Conservation (phyloP, 2,888 invertebrate species). For the Dioctria linearis region DNA sequence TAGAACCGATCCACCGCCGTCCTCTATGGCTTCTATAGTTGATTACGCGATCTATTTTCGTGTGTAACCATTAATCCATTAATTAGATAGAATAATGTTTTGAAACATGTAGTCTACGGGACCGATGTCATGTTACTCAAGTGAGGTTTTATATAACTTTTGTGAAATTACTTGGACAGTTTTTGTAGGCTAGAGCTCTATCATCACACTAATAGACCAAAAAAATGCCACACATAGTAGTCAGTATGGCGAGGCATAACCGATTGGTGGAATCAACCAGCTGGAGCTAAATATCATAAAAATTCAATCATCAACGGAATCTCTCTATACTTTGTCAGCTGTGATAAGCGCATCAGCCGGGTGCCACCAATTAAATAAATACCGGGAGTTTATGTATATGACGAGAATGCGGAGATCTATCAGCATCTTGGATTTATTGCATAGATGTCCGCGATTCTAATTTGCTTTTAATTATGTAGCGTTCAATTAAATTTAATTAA, state of each 20-base stretch:
- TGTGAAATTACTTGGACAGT: neutral
- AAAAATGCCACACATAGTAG: neutral
- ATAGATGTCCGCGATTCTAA: slow-evolving; percentile 19
- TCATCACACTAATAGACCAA: too few species aligned
- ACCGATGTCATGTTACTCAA: slow-evolving; percentile 46
- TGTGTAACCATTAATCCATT: slow-evolving; percentile 56
- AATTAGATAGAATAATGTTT: slow-evolving; percentile 57
- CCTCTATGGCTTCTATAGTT: slow-evolving; percentile 48
- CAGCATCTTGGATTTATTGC: slow-evolving; percentile 19
- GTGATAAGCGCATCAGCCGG: neutral
- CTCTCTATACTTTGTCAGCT: slow-evolving; percentile 8
- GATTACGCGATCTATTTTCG: slow-evolving; percentile 58
- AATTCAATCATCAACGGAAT: slow-evolving; percentile 20
- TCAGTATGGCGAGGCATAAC: neutral
- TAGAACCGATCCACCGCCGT: slow-evolving; percentile 9
- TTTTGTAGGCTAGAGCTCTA: neutral
- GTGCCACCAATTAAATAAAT: neutral
- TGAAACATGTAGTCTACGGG: slow-evolving; percentile 42
- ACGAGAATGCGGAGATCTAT: slow-evolving; percentile 4
- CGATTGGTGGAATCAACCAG: slow-evolving; percentile 23
- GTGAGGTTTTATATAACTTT: slow-evolving; percentile 36
- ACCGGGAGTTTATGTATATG: slow-evolving; percentile 28
- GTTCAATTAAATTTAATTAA: slow-evolving; percentile 46
- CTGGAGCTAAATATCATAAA: slow-evolving; percentile 39
- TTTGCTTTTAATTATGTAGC: slow-evolving; percentile 38